Evolutionary conservation across 2,797 vertebrate species (phyloP).

Genomic region (Potorous gilbertii): DNA sequence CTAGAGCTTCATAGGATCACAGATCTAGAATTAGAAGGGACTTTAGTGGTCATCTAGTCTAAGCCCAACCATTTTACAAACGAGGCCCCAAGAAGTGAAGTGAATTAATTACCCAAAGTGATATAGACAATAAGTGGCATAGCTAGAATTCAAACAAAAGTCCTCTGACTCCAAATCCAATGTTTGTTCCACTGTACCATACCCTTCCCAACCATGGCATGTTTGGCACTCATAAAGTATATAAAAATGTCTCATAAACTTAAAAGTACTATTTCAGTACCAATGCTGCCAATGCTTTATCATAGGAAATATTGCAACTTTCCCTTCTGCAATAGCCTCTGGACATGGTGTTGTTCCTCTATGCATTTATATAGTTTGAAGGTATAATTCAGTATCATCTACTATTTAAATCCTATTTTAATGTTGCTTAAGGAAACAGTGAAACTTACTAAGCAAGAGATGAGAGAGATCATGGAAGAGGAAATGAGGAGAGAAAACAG

Average conservation of each 20-base stretch:
- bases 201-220: neutral
- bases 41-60: neutral
- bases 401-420: slow-evolving; percentile 46
- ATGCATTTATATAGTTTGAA: slow-evolving; percentile 21
- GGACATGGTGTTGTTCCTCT: neutral
- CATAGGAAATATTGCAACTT: neutral
- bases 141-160: neutral
- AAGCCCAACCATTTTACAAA: neutral
- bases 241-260: neutral
- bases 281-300: neutral
- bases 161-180: neutral
- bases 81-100: neutral
- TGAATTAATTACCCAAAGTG: neutral
- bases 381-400: neutral
- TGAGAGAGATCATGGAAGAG: slow-evolving; percentile 70
- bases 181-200: neutral
- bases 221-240: neutral
- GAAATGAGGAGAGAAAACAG: slow-evolving; percentile 74
- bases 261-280: neutral
- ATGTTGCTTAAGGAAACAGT: slow-evolving; percentile 75
- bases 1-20: neutral
- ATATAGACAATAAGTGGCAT: neutral
- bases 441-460: slow-evolving; percentile 67
- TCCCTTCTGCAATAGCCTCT: neutral
- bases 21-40: neutral